Percentiles rank a stretch among this genome's conserved stretches.
Evolutionary conservation across 2,113 vertebrate species (phyloP).

Genomic region (Tiliqua scincoides): DNA sequence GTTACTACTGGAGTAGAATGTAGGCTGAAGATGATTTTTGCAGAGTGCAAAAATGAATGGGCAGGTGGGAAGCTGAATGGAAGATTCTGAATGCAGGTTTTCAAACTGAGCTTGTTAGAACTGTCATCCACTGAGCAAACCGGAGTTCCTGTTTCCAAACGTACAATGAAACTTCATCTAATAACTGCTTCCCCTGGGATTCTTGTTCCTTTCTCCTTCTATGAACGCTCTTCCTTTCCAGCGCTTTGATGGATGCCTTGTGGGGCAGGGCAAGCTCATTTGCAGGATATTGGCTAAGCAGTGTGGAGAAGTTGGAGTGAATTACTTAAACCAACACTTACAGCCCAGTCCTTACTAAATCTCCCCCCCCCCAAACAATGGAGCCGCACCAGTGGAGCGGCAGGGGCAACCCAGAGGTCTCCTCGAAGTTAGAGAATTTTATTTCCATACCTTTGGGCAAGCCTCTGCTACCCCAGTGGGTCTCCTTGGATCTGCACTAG

Average conservation of each 20-base stretch:
- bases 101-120: neutral
- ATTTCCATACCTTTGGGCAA: too few species aligned
- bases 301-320: neutral
- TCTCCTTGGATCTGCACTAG: too few species aligned
- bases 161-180: neutral
- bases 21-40: neutral
- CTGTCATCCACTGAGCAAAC: neutral
- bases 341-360: too few species aligned
- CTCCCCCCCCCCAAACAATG: too few species aligned
- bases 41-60: neutral
- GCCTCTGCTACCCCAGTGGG: too few species aligned
- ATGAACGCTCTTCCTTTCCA: neutral
- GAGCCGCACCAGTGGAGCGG: too few species aligned
- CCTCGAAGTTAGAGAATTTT: too few species aligned
- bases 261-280: constrained; percentile 6
- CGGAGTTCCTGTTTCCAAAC: neutral
- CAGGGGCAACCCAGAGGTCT: too few species aligned
- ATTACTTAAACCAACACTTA: neutral
- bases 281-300: neutral
- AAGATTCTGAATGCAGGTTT: neutral
- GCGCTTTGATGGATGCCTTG: neutral
- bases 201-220: neutral
- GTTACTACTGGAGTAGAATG: neutral
- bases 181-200: neutral
- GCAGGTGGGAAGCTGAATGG: neutral